A percentile compares a stretch with the other conserved stretches of the same genome.
Evolutionary conservation across 1,140 invertebrate genomes (phyloP).

Genomic region (Orchesella cincta): DNA sequence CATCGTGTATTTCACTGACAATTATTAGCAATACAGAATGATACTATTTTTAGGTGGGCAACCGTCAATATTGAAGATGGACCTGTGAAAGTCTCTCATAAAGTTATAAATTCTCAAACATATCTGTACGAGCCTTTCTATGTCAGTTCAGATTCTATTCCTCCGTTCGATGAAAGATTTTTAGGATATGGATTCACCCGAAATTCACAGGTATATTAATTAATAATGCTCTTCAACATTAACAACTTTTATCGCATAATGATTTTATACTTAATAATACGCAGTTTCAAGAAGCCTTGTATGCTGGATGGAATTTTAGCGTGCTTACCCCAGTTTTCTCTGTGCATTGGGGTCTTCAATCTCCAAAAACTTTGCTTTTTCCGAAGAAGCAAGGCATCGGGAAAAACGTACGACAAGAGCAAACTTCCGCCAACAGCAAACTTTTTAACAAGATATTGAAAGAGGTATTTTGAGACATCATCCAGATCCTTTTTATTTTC

Average conservation of each 20-base stretch:
- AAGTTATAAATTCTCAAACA: neutral
- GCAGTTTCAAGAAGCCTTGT: constrained; percentile 16
- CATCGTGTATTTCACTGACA: too few species aligned
- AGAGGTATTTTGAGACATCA: constrained; percentile 20
- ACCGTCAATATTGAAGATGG: constrained; percentile 1
- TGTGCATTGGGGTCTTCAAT: constrained; percentile 84
- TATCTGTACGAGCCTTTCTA: constrained; percentile 85
- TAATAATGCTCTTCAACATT: too few species aligned
- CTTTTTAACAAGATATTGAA: constrained; percentile 20
- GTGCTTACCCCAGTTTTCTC: constrained; percentile 88
- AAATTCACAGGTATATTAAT: constrained; percentile 72
- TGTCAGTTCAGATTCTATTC: constrained; percentile 75
- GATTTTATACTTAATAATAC: too few species aligned
- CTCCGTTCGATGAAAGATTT: constrained; percentile 87
- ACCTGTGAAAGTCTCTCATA: constrained; percentile 27
- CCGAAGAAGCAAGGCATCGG: constrained; percentile 4
- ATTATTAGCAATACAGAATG: too few species aligned
- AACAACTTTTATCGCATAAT: too few species aligned
- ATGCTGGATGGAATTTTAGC: constrained; percentile 84
- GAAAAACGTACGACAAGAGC: constrained; percentile 22
- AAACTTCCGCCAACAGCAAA: constrained; percentile 7
- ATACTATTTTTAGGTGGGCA: constrained; percentile 19
- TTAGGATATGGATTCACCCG: constrained; percentile 92
- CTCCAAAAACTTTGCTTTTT: constrained; percentile 1
- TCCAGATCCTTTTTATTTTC: neutral